Percentiles rank a stretch among this genome's conserved stretches.
These are phyloP conservation scores for Psephotus haematonotus DNA, from an alignment of 2,113 vertebrate species.

Conservation along the genomic window DNA sequence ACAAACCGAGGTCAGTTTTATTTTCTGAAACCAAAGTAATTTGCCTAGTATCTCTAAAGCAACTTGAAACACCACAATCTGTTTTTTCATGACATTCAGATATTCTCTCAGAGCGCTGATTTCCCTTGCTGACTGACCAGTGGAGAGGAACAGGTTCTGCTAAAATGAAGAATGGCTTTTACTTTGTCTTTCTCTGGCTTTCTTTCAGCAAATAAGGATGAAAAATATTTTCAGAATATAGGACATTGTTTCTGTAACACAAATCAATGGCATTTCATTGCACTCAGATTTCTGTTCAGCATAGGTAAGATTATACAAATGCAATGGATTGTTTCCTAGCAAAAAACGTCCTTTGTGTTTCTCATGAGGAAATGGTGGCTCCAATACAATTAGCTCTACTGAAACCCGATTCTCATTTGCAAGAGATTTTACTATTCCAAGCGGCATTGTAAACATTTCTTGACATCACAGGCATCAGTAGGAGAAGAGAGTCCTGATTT, in stretches of 20 bases:
- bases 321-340: not conserved
- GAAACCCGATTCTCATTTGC: not conserved
- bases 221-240: not conserved
- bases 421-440: not conserved
- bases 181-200: not conserved
- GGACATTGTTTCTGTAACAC: not conserved
- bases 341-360: not conserved
- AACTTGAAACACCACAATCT: not conserved
- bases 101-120: not conserved
- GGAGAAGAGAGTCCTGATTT: not conserved
- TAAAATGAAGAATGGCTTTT: not conserved
- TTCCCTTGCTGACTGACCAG: conserved; percentile 40
- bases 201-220: not conserved
- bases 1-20: not conserved
- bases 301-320: not conserved
- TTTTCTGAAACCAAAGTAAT: not conserved
- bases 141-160: not conserved
- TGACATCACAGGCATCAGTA: not conserved
- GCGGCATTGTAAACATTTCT: not conserved
- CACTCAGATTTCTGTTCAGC: not conserved
- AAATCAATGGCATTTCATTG: not conserved
- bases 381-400: not conserved
- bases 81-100: not conserved
- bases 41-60: not conserved
- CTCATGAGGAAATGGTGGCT: not conserved